phyloP scores from a whole-genome alignment of 2,888 invertebrate genomes.

The Ochropleura leucogaster region DNA sequence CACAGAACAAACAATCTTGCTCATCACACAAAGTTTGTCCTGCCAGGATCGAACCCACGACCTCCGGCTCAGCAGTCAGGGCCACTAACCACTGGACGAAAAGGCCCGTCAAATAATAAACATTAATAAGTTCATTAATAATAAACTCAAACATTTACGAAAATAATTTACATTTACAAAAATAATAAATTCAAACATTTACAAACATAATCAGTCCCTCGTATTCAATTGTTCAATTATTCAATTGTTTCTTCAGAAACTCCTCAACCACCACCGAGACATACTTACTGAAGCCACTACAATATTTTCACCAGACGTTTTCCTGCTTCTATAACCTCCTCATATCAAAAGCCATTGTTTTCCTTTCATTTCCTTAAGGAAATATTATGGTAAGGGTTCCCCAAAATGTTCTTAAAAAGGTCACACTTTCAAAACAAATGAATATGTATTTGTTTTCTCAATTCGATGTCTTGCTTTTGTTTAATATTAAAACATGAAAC shows the following conservation, averaged over 20 bases:
- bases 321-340: conserved; percentile 15
- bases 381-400: conserved; percentile 36
- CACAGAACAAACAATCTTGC: too few species aligned
- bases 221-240: background rate
- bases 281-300: background rate
- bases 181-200: too few species aligned
- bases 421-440: conserved; percentile 26
- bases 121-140: too few species aligned
- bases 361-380: conserved; percentile 41
- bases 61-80: too few species aligned
- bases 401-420: conserved; percentile 30
- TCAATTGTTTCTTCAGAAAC: background rate
- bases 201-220: too few species aligned
- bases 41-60: too few species aligned
- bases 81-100: too few species aligned
- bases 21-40: too few species aligned
- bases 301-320: conserved; percentile 15
- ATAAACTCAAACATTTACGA: too few species aligned
- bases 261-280: background rate
- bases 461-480: background rate
- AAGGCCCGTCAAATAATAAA: too few species aligned
- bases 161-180: too few species aligned
- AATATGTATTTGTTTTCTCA: conserved; percentile 25
- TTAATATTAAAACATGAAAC: conserved; percentile 12
- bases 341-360: conserved; percentile 41